These are phyloP conservation scores for Pongo pygmaeus DNA, from an alignment of 2,113 vertebrate genomes.

Conservation along the genomic window DNA sequence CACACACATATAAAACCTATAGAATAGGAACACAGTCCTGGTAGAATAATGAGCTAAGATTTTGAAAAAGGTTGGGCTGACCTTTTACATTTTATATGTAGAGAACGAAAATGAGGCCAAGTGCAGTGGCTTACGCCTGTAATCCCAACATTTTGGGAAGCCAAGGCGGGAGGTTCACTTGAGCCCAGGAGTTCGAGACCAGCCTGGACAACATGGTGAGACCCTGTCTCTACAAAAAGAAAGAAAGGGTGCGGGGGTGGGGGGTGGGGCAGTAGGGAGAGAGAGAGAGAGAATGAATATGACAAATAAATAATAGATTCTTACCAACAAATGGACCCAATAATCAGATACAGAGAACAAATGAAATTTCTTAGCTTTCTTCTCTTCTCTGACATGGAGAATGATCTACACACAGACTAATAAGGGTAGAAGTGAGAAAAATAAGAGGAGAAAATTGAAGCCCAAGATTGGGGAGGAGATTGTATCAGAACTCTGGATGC, in stretches of 20 bases:
- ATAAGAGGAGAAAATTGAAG: background rate
- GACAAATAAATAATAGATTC: constrained; percentile 4
- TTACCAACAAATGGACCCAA: background rate
- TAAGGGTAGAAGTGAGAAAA: background rate
- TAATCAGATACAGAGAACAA: background rate
- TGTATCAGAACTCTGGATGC: background rate
- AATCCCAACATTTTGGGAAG: no score
- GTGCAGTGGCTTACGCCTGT: no score
- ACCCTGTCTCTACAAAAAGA: no score
- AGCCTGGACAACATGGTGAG: no score
- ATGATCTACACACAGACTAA: background rate
- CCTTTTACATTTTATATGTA: background rate
- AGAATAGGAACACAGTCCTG: background rate
- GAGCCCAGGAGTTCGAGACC: no score
- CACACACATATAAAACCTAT: no score
- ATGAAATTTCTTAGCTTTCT: background rate
- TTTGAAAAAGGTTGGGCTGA: background rate
- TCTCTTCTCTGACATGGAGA: constrained; percentile 13
- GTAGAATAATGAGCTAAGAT: background rate
- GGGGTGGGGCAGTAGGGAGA: no score
- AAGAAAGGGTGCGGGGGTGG: no score
- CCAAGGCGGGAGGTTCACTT: no score
- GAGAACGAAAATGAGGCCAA: background rate
- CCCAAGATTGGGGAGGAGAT: background rate
- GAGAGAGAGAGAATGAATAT: background rate